Percentiles rank a stretch among this genome's conserved stretches.
Evolutionary conservation across 2,797 vertebrate genomes (phyloP).

Genomic region (Tapera naevia): DNA sequence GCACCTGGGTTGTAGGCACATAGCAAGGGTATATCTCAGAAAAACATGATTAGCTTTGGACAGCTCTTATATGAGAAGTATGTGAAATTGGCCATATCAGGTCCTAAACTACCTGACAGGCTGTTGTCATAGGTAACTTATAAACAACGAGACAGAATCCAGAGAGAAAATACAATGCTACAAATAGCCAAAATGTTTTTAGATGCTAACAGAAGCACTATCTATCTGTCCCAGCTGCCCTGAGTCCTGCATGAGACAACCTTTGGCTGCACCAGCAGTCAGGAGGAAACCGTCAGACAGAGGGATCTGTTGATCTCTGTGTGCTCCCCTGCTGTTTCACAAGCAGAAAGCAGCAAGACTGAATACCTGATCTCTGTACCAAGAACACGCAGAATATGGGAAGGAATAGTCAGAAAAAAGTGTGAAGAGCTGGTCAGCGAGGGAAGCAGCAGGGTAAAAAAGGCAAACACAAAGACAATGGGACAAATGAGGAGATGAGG

Average conservation of each 20-base stretch:
- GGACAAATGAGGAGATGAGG: background rate
- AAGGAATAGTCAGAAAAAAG: background rate
- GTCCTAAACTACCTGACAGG: background rate
- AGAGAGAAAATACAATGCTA: background rate
- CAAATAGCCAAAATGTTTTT: background rate
- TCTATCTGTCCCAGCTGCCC: background rate
- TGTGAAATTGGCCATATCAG: background rate
- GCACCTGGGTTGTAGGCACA: background rate
- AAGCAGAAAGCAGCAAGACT: background rate
- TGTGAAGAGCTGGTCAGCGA: background rate
- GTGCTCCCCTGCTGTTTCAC: background rate
- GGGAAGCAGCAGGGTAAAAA: background rate
- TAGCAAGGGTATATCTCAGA: background rate
- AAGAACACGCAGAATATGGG: background rate
- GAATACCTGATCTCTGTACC: background rate
- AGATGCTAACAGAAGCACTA: background rate
- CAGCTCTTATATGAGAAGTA: background rate
- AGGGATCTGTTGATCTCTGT: background rate
- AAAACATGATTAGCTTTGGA: background rate
- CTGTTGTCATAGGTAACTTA: background rate
- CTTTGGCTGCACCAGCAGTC: background rate
- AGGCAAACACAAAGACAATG: background rate
- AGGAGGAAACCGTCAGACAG: background rate
- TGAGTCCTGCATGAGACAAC: background rate
- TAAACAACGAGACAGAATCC: background rate